A percentile compares a stretch with the other conserved stretches of the same genome.
These are phyloP conservation scores for Nowickia ferox DNA, from an alignment of 2,888 invertebrate genomes.

Conservation along the genomic window DNA sequence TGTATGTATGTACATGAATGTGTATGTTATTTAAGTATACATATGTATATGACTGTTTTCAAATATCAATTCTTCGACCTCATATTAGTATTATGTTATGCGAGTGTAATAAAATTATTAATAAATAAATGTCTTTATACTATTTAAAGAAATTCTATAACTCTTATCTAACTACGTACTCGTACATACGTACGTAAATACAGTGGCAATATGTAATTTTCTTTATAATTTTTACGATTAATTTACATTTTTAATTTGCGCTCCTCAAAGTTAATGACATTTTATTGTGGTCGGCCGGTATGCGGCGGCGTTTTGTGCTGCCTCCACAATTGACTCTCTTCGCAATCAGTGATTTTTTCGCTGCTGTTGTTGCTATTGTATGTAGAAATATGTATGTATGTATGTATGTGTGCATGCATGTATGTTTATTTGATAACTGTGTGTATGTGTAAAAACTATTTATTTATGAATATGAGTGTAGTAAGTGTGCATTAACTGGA, in stretches of 20 bases:
- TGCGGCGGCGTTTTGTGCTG: conserved; percentile 23
- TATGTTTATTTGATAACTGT: not conserved
- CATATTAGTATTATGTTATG: not conserved
- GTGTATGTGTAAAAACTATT: not conserved
- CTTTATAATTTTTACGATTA: conserved; percentile 34
- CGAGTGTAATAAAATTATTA: conserved; percentile 22
- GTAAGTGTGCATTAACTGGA: conserved; percentile 9
- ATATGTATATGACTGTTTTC: not conserved
- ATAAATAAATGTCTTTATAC: conserved; percentile 36
- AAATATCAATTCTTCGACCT: not conserved
- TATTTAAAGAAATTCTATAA: conserved; percentile 20
- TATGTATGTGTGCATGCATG: too few relatives aligned
- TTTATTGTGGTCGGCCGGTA: conserved; percentile 25
- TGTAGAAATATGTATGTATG: not conserved
- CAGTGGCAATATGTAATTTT: conserved; percentile 36
- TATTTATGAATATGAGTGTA: not conserved
- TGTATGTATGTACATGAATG: not conserved
- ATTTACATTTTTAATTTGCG: conserved; percentile 66
- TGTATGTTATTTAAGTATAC: not conserved
- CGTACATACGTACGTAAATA: not conserved
- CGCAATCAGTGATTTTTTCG: conserved; percentile 49
- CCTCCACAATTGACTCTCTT: conserved; percentile 33
- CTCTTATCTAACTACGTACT: conserved; percentile 35
- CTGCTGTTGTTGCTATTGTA: not conserved
- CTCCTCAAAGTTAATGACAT: conserved; percentile 67